A percentile compares a stretch with the other conserved stretches of the same genome.
Conservation (phyloP, 1,140 invertebrate genomes). For the Nephila pilipes region DNA sequence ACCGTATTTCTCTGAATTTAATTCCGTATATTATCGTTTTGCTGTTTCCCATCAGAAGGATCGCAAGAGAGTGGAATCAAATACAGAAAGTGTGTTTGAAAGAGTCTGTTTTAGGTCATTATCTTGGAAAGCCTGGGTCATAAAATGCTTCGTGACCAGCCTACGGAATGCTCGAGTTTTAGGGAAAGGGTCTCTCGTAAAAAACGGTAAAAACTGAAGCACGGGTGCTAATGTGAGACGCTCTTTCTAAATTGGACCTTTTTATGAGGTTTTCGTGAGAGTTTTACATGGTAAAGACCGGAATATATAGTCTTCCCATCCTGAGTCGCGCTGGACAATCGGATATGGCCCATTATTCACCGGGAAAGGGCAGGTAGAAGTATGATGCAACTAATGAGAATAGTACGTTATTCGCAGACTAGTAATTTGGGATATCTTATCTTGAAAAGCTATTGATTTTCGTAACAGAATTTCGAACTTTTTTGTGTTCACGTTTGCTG, state of each 20-base stretch:
- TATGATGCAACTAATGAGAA: not conserved
- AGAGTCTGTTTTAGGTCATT: constrained; percentile 45
- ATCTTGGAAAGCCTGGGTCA: not conserved
- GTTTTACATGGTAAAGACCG: constrained; percentile 27
- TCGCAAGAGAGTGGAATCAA: constrained; percentile 19
- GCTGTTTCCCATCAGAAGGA: not conserved
- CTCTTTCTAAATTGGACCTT: constrained; percentile 33
- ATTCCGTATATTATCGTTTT: constrained; percentile 55
- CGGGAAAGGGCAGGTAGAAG: not conserved
- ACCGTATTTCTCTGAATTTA: constrained; percentile 19
- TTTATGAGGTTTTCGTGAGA: constrained; percentile 52
- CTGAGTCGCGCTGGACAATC: not conserved
- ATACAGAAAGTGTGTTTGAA: constrained; percentile 45
- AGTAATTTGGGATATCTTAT: too few species aligned
- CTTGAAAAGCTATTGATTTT: too few species aligned
- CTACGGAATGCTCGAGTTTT: not conserved
- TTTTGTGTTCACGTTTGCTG: too few species aligned
- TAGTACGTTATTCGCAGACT: too few species aligned
- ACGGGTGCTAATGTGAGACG: constrained; percentile 52
- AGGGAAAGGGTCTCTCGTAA: not conserved
- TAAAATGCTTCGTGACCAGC: constrained; percentile 49
- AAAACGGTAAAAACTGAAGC: constrained; percentile 21
- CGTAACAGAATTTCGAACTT: too few species aligned
- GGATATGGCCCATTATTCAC: constrained; percentile 12
- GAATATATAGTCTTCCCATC: not conserved